Percentiles rank a stretch among this genome's conserved stretches.
Conservation (phyloP, 1,140 invertebrate genomes). For the Panulirus ornatus region DNA sequence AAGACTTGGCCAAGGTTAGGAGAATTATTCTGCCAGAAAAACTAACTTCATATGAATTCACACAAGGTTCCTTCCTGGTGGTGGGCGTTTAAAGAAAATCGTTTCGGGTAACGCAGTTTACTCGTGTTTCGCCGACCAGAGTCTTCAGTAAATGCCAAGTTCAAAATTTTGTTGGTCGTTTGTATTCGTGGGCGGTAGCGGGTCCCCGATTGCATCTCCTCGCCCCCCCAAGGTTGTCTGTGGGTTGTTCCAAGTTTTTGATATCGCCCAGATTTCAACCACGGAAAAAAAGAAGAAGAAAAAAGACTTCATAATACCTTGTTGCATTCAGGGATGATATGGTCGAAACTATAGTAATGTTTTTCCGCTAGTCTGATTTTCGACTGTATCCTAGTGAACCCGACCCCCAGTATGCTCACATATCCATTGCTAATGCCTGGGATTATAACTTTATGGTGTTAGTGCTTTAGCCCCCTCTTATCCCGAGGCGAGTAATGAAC, state of each 20-base stretch:
- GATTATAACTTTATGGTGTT: constrained; percentile 12
- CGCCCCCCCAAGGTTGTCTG: neutral
- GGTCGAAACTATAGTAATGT: neutral
- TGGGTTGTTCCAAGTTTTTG: constrained; percentile 12
- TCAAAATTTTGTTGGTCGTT: constrained; percentile 12
- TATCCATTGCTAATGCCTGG: neutral
- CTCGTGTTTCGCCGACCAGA: neutral
- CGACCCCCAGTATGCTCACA: neutral
- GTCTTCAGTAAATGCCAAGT: neutral
- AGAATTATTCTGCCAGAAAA: too few species aligned
- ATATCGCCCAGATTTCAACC: neutral
- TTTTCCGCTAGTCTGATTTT: neutral
- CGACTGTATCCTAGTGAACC: too few species aligned
- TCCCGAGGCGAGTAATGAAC: neutral
- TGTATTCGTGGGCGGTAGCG: neutral
- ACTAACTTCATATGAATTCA: too few species aligned
- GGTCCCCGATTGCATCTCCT: constrained; percentile 12
- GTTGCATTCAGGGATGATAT: neutral
- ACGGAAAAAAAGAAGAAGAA: neutral
- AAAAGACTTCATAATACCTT: neutral
- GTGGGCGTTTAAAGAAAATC: too few species aligned
- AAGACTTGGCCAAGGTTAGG: too few species aligned
- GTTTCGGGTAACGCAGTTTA: too few species aligned
- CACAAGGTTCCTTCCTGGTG: too few species aligned
- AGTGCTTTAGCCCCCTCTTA: neutral